Base-by-base conservation (phyloP, 2,888 invertebrate species). In the Sepiola atlantica region DNA sequence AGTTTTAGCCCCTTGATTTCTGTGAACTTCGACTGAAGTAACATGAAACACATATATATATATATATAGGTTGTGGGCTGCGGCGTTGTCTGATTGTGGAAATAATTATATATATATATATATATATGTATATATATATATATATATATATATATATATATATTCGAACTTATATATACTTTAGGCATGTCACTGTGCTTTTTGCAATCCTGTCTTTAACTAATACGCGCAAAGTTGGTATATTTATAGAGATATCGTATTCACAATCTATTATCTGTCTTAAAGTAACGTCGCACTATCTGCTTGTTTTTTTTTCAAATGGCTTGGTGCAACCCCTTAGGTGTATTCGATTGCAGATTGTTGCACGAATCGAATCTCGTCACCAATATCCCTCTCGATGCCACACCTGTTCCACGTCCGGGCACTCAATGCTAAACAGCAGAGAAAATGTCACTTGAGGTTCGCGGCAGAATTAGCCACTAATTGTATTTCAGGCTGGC, bases 301-400 rank as follows among this genome's bases (percentile, higher is more conserved):
- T 12, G 8, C n/a, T n/a, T 77, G 77, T 28, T n/a, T 77, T n/a
- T n/a, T 77, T n/a, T 16, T 28, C 77, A 77, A 77, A 77, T 77
- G 77, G n/a, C 77, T 77, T 77, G 77, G 28, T 77, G 77, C 77
- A 77, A 12, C n/a, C 28, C 77, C 77, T 77, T 10, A n/a, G 77
- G 77, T 77, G n/a, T 77, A n/a, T 77, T 77, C n/a, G 77, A 77
- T 77, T n/a, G 77, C 14, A 77, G 77, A 77, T 77, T 77, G 77
- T 77, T 77, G 14, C n/a, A n/a, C n/a, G 77, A 77, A n/a, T 77
- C 77, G n/a, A 77, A 77, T 77, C 77, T 21, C 28, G 77, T 77
- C n/a, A n/a, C 61, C 61, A 61, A 21, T 77, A 12, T 16, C 28
- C 16, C 28, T n/a, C 10, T n/a, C 77, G 12, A 28, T 77, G 77